Base-by-base conservation (phyloP, 2,113 vertebrate species). In the Malurus elegans region DNA sequence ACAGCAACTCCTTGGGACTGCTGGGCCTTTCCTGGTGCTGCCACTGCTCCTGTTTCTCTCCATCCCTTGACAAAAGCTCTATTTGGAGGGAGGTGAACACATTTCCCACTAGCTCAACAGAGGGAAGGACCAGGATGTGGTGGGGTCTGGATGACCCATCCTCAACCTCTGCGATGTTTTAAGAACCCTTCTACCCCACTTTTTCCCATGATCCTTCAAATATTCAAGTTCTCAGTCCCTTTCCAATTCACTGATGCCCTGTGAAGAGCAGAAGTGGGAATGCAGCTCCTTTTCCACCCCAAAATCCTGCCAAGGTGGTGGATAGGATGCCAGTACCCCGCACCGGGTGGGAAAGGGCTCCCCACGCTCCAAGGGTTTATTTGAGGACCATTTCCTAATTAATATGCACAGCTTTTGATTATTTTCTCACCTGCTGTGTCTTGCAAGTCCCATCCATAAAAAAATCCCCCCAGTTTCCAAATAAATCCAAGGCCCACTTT, bases 301-400 rank as follows among this genome's bases (percentile, higher is more conserved):
- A 36, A 64, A 65, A 26, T 11, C 44, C 62, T 65, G 34, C 48
- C 8, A 13, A 47, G 66, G 38, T 4, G 6, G 11, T 23, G 26
- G 1, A 17, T 4, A 23, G 56, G 67, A 24, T 24, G 47, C 73
- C 38, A 40, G 29, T 34, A 32, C 45, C 26, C 53, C 36, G 7
- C 8, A 2, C 45, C 0, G 0, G 45, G 51, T 5, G 2, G 17
- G 47, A 29, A 64, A 31, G 23, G 14, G 5, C 57, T 72, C 62
- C 76, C 44, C 71, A 15, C 4, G 14, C 1, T 4, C 40, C 11
- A 42, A 28, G 36, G 42, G 15, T 44, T 81, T 44, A 69, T 84
- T 2, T 23, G 66, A 42, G 62, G 36, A 21, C 45, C 36, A 6
- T 1, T 69, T 71, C 34, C 66, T 61, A 50, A 92, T 82, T 38